phyloP scores from a whole-genome alignment of 1,140 invertebrate genomes.

The Drosophila pandora region DNA sequence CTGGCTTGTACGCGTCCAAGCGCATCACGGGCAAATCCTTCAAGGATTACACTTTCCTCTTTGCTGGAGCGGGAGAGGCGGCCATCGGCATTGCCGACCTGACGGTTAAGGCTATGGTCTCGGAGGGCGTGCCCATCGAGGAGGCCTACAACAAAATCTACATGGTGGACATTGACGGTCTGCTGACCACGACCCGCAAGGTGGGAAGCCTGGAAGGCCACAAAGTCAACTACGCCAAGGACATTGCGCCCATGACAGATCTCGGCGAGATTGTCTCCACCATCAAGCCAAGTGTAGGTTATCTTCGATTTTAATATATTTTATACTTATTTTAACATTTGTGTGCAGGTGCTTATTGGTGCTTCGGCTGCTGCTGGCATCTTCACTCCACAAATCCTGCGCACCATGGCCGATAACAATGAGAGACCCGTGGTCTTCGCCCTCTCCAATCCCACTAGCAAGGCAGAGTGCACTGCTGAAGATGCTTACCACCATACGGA shows the following conservation, averaged over 20 bases:
- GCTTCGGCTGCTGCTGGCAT: constrained; percentile 94
- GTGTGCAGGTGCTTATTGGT: constrained; percentile 85
- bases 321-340: neutral
- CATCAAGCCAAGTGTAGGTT: constrained; percentile 88
- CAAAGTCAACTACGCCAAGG: constrained; percentile 93
- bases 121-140: constrained; percentile 89
- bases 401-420: constrained; percentile 94
- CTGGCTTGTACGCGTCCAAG: constrained; percentile 93
- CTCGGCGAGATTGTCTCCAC: constrained; percentile 91
- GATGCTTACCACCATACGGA: constrained; percentile 94
- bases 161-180: constrained; percentile 94
- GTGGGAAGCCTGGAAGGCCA: constrained; percentile 90
- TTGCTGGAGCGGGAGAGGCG: constrained; percentile 96
- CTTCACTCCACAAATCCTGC: constrained; percentile 93
- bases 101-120: constrained; percentile 93
- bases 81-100: constrained; percentile 94
- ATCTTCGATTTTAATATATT: too few relatives aligned
- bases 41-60: constrained; percentile 93
- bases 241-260: constrained; percentile 90
- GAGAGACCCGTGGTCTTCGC: constrained; percentile 97
- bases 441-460: constrained; percentile 97
- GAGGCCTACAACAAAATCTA: constrained; percentile 93
- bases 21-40: constrained; percentile 92
- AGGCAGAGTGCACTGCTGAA: constrained; percentile 98
- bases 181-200: constrained; percentile 89